Conservation (phyloP, 2,888 invertebrate species). For the Auanema sp. region DNA sequence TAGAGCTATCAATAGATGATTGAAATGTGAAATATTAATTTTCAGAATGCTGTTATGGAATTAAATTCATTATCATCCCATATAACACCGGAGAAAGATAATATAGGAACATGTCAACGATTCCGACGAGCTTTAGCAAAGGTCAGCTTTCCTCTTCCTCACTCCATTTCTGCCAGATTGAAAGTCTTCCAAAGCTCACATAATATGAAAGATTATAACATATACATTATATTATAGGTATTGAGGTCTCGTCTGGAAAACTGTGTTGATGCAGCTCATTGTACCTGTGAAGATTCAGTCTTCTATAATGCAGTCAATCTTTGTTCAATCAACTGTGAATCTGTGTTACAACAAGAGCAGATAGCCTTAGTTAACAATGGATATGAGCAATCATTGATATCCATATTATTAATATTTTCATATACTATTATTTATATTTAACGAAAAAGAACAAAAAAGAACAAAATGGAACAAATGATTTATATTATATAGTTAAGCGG, state of each 20-base stretch:
- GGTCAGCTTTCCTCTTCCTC: constrained; percentile 23
- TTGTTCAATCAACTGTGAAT: constrained; percentile 20
- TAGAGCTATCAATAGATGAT: neutral
- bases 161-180: neutral
- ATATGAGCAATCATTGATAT: no score
- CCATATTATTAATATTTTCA: no score
- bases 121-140: constrained; percentile 34
- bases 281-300: constrained; percentile 38
- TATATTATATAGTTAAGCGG: no score
- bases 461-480: no score
- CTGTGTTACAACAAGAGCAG: constrained; percentile 20
- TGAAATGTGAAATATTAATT: neutral
- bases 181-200: neutral
- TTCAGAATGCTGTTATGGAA: constrained; percentile 25
- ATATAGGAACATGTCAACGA: constrained; percentile 30
- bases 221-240: constrained; percentile 24
- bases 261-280: constrained; percentile 44
- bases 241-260: constrained; percentile 30
- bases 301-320: constrained; percentile 24
- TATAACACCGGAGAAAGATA: constrained; percentile 30
- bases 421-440: no score
- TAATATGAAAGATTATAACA: neutral
- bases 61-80: constrained; percentile 24
- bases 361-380: neutral
- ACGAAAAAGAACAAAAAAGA: no score